These are phyloP conservation scores for Sciurus vulgaris DNA, from an alignment of 2,797 vertebrate genomes.

Conservation along the genomic window DNA sequence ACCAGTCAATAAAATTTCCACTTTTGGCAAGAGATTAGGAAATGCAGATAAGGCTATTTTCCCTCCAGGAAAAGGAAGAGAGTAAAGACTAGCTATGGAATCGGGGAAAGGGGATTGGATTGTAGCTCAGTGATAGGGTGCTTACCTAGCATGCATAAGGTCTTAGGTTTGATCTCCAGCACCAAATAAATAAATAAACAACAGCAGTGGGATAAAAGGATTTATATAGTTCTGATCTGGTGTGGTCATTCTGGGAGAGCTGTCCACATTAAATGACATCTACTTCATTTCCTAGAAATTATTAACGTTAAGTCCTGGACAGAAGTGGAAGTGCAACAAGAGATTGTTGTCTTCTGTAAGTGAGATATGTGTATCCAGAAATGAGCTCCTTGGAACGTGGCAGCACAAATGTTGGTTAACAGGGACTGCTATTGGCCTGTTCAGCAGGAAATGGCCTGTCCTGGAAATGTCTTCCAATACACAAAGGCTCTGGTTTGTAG, in stretches of 20 bases:
- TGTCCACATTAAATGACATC: background rate
- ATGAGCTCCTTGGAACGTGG: background rate
- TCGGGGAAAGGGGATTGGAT: no score
- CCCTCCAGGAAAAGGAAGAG: background rate
- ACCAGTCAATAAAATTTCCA: background rate
- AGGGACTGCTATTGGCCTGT: no score
- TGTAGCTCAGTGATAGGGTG: no score
- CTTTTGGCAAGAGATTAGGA: background rate
- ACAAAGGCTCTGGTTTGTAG: no score
- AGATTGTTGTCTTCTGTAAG: background rate
- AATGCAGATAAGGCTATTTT: background rate
- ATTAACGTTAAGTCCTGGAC: background rate
- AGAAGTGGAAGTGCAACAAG: background rate
- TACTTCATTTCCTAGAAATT: background rate
- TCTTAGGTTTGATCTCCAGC: no score
- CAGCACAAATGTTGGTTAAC: background rate
- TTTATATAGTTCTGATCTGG: background rate
- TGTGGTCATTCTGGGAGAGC: no score
- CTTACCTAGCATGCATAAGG: no score
- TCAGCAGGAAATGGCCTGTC: no score
- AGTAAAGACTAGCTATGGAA: background rate
- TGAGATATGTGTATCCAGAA: background rate
- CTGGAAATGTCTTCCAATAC: no score
- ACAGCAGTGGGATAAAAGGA: background rate
- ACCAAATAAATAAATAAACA: background rate